Base-by-base conservation (phyloP, 2,888 invertebrate species). In the Notodonta dromedarius region DNA sequence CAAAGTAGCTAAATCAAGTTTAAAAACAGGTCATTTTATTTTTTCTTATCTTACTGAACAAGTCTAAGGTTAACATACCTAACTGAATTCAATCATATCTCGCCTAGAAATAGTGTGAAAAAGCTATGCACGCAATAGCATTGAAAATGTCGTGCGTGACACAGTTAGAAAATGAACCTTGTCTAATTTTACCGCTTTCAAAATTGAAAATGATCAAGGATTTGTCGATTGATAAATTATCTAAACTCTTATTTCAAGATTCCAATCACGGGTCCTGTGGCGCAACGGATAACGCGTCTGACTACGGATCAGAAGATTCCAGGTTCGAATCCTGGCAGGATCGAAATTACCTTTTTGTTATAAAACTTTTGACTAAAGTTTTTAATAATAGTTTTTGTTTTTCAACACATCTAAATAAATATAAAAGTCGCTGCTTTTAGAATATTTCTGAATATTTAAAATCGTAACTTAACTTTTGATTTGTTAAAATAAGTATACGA, bases 241-340 rank as follows among this genome's bases (percentile, higher is more conserved):
- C 52, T 40, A 55, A 12, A 35, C 35, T n/a, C 24, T 53, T 60
- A 67, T 60, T 74, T 72, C 59, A 4, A 0, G 9, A 0, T 0
- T 0, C 0, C 0, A 0, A 0, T 0, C 0, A 60, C 24, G 57
- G 84, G 84, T 83, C 94, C 93, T 94, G 94, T 94, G 94, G 94
- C 94, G 94, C 94, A 94, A 94, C 86, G 94, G 94, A 95, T 95
- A 95, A 95, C 95, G 95, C 95, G 95, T 95, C 95, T 95, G 95
- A 95, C 95, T 95, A 95, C 95, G 95, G 95, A 95, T 95, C 95
- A 95, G 95, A 95, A 95, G 95, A 95, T 95, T 95, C 94, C 95
- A 95, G 94, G 94, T 94, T 94, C 94, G 94, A 94, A 94, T 94
- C 94, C 94, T 94, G 94, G 94, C 94, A 94, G 91, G 94, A 84